Evolutionary conservation across 2,888 invertebrate species (phyloP).

Genomic region (Ptilodon capucinus): DNA sequence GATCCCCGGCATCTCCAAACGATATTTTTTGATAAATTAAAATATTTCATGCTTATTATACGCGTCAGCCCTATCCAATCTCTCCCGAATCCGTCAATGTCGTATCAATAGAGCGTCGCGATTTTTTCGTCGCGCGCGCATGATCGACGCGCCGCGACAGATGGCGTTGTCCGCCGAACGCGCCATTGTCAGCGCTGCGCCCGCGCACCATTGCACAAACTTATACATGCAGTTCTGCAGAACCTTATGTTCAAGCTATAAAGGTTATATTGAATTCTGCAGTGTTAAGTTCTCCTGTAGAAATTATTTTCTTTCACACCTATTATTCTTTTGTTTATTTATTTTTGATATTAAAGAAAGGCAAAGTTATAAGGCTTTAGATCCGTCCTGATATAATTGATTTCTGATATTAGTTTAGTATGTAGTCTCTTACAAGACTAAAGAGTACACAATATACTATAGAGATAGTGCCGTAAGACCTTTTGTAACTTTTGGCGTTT

Average conservation of each 20-base stretch:
- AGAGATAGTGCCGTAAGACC: too few relatives aligned
- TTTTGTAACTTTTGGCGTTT: too few relatives aligned
- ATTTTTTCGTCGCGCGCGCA: slow-evolving; percentile 54
- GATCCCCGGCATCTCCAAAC: slow-evolving; percentile 95
- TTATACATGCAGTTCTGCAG: slow-evolving; percentile 11
- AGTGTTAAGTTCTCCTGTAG: not conserved
- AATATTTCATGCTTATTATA: not conserved
- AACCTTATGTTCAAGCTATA: slow-evolving; percentile 1
- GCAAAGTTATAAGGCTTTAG: too few relatives aligned
- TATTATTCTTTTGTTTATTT: not conserved
- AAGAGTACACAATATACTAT: too few relatives aligned
- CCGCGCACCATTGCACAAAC: slow-evolving; percentile 14
- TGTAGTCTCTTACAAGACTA: too few relatives aligned
- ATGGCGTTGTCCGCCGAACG: slow-evolving; percentile 38
- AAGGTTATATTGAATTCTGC: slow-evolving; percentile 1
- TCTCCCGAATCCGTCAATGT: slow-evolving; percentile 75
- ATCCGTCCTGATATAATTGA: too few relatives aligned
- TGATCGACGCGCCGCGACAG: slow-evolving; percentile 44
- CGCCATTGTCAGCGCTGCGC: slow-evolving; percentile 33
- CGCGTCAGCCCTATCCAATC: slow-evolving; percentile 50
- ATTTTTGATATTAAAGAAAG: too few relatives aligned
- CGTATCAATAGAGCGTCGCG: slow-evolving; percentile 72
- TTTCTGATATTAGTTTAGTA: too few relatives aligned
- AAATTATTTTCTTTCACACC: not conserved
- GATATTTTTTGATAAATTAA: not conserved